Base-by-base conservation (phyloP, 1,140 invertebrate species). In the Drosophila arizonae region DNA sequence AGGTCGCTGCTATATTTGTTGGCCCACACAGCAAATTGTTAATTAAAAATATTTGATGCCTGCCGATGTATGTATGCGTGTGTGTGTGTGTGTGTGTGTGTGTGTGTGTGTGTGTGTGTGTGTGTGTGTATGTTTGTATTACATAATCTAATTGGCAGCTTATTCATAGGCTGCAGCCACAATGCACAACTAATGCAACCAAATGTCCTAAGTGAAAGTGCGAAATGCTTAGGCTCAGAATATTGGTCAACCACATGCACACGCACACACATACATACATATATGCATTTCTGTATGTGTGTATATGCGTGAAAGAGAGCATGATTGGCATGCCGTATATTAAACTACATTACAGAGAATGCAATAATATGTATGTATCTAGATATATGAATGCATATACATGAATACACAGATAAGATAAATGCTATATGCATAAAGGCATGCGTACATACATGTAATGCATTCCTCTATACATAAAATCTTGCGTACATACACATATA, bases 41-140 rank as follows among this genome's bases (percentile, higher is more conserved):
- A 81, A 86, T 87, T 81, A 72, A 86, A 86, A 86, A 81, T 77
- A 76, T 76, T 86, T 73, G 75, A 81, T 78, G 75, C 51, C 66
- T 62, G 61, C 17, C 48, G 39, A 65, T 43, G 11, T 51, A 45
- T 3, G 58, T 39, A 10, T n/a, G 13, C 36, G 13, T 68, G 28
- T 41, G 58, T 48, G 10, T 52, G 15, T 41, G n/a, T 39, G n/a
- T 45, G n/a, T 13, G 54, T 41, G 6, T 17, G 43, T 6, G n/a
- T 45, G 43, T 57, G 13, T 68, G 28, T 41, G 58, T 48, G 10
- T 52, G 15, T 41, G n/a, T 39, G n/a, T 45, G n/a, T 13, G 54
- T 41, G 6, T 17, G 43, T 6, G n/a, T 45, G 24, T 57, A 54
- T 11, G 17, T 43, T 13, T 13, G 24, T n/a, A 56, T 41, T 17